phyloP scores from a whole-genome alignment of 2,113 vertebrate genomes.

The Nannobrachium achirus region DNA sequence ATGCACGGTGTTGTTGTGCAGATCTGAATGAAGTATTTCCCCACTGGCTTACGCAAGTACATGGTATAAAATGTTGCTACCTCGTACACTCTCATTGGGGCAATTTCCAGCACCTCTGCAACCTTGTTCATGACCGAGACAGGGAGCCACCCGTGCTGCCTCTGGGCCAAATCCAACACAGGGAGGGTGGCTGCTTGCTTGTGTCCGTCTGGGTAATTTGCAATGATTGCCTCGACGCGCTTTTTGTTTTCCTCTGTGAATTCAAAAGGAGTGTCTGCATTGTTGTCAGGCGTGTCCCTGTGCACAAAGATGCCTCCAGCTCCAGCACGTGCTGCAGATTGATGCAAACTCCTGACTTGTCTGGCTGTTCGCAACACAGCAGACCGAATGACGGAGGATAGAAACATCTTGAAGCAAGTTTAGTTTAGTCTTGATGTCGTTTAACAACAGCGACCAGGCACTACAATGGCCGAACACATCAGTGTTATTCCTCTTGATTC shows the following conservation, averaged over 20 bases:
- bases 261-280: constrained; percentile 93
- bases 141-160: constrained; percentile 96
- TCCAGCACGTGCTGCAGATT: constrained; percentile 80
- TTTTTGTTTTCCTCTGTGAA: constrained; percentile 95
- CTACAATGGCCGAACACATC: constrained; percentile 50
- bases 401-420: constrained; percentile 70
- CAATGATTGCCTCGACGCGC: constrained; percentile 92
- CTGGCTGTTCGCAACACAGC: constrained; percentile 74
- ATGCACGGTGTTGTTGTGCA: constrained; percentile 98
- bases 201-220: constrained; percentile 91
- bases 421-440: constrained; percentile 40
- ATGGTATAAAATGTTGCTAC: constrained; percentile 99
- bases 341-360: constrained; percentile 84
- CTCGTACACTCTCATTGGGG: constrained; percentile 98
- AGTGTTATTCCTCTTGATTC: constrained; percentile 58
- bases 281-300: constrained; percentile 94
- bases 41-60: constrained; percentile 94
- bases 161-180: constrained; percentile 93
- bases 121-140: constrained; percentile 99
- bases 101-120: constrained; percentile 90
- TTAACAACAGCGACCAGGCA: constrained; percentile 28
- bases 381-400: constrained; percentile 71
- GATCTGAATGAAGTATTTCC: constrained; percentile 95
- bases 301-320: constrained; percentile 95
- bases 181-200: constrained; percentile 94